Conservation (phyloP, 2,888 invertebrate genomes). For the Odontocerum albicorne region DNA sequence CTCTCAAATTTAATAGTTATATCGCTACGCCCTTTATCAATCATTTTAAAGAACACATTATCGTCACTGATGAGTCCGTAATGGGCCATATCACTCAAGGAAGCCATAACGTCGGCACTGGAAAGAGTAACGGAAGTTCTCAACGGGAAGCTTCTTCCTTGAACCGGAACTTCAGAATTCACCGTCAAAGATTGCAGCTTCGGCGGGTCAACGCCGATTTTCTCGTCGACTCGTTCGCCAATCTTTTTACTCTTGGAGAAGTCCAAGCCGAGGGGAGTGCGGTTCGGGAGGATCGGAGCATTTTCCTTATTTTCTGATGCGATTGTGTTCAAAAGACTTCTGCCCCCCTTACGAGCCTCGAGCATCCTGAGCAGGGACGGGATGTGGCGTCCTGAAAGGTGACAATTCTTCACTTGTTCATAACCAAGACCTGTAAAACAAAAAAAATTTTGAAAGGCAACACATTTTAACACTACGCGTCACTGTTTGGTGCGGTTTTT, state of each 20-base stretch:
- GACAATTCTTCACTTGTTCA: constrained; percentile 16
- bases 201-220: constrained; percentile 16
- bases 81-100: constrained; percentile 22
- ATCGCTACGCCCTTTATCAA: constrained; percentile 11
- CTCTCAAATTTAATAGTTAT: constrained; percentile 19
- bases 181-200: constrained; percentile 13
- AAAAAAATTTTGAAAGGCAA: no score
- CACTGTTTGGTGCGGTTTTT: no score
- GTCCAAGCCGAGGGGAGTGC: constrained; percentile 17
- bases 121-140: constrained; percentile 4
- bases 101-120: constrained; percentile 17
- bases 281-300: background rate
- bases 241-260: constrained; percentile 10
- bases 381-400: constrained; percentile 27
- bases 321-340: background rate
- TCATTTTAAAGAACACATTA: constrained; percentile 8
- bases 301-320: background rate
- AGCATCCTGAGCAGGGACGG: constrained; percentile 25
- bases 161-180: constrained; percentile 8
- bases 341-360: constrained; percentile 9
- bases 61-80: constrained; percentile 6
- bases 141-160: background rate
- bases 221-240: background rate
- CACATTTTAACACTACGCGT: background rate
- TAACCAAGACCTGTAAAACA: constrained; percentile 24